Evolutionary conservation across 2,113 vertebrate genomes (phyloP).

Genomic region (Camelus bactrianus): DNA sequence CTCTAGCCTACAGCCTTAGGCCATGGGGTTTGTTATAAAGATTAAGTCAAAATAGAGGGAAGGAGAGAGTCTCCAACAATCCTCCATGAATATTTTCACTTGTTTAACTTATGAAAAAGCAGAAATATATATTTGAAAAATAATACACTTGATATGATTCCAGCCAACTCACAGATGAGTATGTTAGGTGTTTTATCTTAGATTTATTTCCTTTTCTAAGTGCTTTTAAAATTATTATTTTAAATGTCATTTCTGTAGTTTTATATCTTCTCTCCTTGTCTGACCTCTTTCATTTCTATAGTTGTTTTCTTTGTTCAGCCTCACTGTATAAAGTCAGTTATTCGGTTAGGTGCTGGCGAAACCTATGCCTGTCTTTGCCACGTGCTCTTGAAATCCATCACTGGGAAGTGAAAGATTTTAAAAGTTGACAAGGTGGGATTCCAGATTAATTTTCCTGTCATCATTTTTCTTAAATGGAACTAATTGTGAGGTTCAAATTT

Average conservation of each 20-base stretch:
- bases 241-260: background rate
- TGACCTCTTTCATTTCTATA: background rate
- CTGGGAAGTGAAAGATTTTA: background rate
- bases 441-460: background rate
- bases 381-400: background rate
- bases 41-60: background rate
- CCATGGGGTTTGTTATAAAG: background rate
- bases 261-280: background rate
- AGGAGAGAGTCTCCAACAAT: background rate
- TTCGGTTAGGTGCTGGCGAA: background rate
- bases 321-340: background rate
- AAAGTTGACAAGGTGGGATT: background rate
- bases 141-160: background rate
- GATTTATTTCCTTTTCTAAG: conserved; percentile 10
- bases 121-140: conserved; percentile 2
- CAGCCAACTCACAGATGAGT: background rate
- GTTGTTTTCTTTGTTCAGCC: background rate
- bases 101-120: background rate
- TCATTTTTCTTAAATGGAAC: conserved; percentile 4
- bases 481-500: background rate
- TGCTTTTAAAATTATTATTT: background rate
- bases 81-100: background rate
- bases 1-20: background rate
- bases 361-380: background rate
- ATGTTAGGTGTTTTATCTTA: conserved; percentile 11